phyloP scores from a whole-genome alignment of 1,140 invertebrate genomes.

The Apocrypta bakeri region DNA sequence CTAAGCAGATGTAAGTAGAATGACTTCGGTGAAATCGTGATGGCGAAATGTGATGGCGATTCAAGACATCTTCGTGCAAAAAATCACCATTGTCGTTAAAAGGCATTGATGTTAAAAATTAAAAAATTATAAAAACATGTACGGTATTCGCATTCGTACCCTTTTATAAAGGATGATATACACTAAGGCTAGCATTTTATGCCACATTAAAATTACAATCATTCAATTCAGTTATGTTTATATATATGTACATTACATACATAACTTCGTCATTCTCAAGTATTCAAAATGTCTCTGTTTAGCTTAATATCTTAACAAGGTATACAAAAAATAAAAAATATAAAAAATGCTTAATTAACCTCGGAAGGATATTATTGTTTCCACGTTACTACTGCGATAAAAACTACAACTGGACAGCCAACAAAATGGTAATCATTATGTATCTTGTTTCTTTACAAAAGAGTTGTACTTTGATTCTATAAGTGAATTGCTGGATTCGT shows the following conservation, averaged over 20 bases:
- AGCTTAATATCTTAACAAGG: constrained; percentile 18
- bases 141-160: neutral
- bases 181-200: constrained; percentile 35
- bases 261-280: constrained; percentile 6
- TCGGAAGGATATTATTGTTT: constrained; percentile 18
- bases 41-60: constrained; percentile 32
- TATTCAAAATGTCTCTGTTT: neutral
- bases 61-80: constrained; percentile 35
- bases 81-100: constrained; percentile 24
- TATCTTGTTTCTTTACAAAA: constrained; percentile 34
- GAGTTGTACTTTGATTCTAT: constrained; percentile 36
- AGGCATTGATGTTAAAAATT: constrained; percentile 6
- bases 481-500: constrained; percentile 14
- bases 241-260: constrained; percentile 37
- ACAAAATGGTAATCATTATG: constrained; percentile 44
- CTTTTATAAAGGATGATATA: constrained; percentile 31
- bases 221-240: constrained; percentile 10
- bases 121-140: constrained; percentile 27
- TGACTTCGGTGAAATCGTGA: constrained; percentile 28
- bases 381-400: constrained; percentile 5
- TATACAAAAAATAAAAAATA: constrained; percentile 40
- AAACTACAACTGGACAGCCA: constrained; percentile 44
- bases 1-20: constrained; percentile 28
- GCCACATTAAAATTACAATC: constrained; percentile 24
- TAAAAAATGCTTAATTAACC: constrained; percentile 31